Percentiles rank a stretch among this genome's conserved stretches.
phyloP scores from a whole-genome alignment of 2,797 vertebrate genomes.

The Heteromormyrus szaboi region DNA sequence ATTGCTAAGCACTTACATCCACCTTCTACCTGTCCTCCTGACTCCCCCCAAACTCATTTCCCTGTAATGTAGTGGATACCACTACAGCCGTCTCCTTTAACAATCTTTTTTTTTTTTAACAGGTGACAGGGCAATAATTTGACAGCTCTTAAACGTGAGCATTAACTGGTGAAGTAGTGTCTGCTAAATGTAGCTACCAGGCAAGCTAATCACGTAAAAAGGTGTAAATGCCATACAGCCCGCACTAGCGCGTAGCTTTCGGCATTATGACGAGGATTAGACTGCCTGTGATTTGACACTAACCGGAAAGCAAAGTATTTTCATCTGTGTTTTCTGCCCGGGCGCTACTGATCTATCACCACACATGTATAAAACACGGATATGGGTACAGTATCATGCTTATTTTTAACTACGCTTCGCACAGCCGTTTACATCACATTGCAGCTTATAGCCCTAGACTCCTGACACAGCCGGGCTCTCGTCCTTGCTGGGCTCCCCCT shows the following conservation, averaged over 20 bases:
- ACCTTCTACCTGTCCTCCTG: neutral
- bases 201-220: neutral
- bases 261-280: neutral
- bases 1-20: neutral
- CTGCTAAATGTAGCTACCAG: neutral
- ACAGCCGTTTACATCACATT: neutral
- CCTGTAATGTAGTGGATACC: neutral
- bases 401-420: neutral
- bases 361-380: neutral
- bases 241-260: neutral
- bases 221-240: neutral
- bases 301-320: neutral
- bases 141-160: conserved; percentile 5
- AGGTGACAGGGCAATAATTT: neutral
- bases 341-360: neutral
- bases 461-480: neutral
- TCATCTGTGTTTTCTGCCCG: neutral
- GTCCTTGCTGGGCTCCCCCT: neutral
- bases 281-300: neutral
- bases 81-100: neutral
- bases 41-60: neutral
- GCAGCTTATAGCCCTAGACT: neutral
- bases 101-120: neutral
- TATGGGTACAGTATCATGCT: neutral
- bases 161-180: neutral